Conservation (phyloP, 2,797 vertebrate genomes). For the Periophthalmus magnuspinnatus region DNA sequence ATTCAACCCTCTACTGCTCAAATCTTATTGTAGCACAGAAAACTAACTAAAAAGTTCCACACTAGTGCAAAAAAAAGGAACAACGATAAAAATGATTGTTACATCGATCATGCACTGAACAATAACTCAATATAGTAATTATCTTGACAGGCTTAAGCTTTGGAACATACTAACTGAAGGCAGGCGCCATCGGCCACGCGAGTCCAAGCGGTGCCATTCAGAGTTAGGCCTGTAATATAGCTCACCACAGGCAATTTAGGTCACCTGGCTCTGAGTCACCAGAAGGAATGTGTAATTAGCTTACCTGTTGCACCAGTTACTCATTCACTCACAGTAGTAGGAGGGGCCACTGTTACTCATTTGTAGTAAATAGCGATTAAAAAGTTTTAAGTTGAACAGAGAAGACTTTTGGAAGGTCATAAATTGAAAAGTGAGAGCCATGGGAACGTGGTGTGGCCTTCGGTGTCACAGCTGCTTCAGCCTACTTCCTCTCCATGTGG, state of each 20-base stretch:
- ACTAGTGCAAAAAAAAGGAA: no score
- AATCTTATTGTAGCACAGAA: no score
- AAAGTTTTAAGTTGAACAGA: constrained; percentile 43
- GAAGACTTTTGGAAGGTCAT: constrained; percentile 61
- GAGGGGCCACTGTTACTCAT: constrained; percentile 35
- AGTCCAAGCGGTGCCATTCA: constrained; percentile 38
- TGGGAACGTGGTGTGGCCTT: constrained; percentile 66
- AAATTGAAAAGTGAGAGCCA: constrained; percentile 72
- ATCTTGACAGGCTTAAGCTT: background rate
- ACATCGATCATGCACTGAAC: no score
- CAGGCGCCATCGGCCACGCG: constrained; percentile 19
- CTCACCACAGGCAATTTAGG: constrained; percentile 34
- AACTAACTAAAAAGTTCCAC: no score
- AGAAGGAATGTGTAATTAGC: constrained; percentile 63
- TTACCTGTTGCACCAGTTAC: constrained; percentile 70
- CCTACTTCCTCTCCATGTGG: constrained; percentile 67
- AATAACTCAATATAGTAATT: no score
- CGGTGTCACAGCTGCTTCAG: constrained; percentile 69
- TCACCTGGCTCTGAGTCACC: constrained; percentile 69
- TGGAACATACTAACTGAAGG: constrained; percentile 13
- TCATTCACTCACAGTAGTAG: constrained; percentile 37
- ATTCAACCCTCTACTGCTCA: no score
- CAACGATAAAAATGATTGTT: no score
- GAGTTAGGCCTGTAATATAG: constrained; percentile 24
- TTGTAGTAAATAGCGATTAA: constrained; percentile 29